Evolutionary conservation across 2,113 vertebrate genomes (phyloP), one percentile per base, ranked within the genome.

Genomic region (Pachyramphus minor): DNA sequence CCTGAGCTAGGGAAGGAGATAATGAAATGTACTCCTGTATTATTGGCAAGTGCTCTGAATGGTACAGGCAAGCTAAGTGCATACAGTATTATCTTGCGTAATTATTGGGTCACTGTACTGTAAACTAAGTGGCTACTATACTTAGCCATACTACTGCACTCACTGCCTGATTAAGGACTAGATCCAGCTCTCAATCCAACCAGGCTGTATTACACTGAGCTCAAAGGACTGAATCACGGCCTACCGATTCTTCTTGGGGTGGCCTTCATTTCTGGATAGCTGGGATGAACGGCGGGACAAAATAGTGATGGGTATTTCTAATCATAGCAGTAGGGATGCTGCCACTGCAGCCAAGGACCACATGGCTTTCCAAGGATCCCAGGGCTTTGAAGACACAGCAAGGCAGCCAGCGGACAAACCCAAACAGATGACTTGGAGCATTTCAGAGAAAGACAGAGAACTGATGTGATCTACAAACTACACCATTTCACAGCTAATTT

Each of bases 51-150:
- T 71, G 45, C 84, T 95, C 86, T 86, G 76, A 87, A 88, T 84
- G 80, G 93, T 75, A 89, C 96, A 96, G 97, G 95, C 69, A 0
- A 97, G 96, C 95, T 96, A 92, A 98, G 96, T 96, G 94, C 87
- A 87, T 96, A 95, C 92, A 92, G 97, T 96, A 97, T 97, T 98
- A 97, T 96, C 97, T 97, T 98, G 97, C 96, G 95, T 96, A 96
- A 97, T 96, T 96, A 96, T 95, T 96, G 91, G 91, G 85, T 97
- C 95, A 95, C 96, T 69, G 87, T 96, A 96, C 96, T 97, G 95
- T 96, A 97, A 93, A 95, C 83, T 84, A 97, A 95, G 95, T 94
- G 91, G 91, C 89, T 96, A 30, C 96, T 97, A 97, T 97, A 96
- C 91, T 97, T 97, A 97, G 95, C 74, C 55, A 18, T 71, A 79